Evolutionary conservation across 2,113 vertebrate genomes (phyloP).

Genomic region (Scalopus aquaticus): DNA sequence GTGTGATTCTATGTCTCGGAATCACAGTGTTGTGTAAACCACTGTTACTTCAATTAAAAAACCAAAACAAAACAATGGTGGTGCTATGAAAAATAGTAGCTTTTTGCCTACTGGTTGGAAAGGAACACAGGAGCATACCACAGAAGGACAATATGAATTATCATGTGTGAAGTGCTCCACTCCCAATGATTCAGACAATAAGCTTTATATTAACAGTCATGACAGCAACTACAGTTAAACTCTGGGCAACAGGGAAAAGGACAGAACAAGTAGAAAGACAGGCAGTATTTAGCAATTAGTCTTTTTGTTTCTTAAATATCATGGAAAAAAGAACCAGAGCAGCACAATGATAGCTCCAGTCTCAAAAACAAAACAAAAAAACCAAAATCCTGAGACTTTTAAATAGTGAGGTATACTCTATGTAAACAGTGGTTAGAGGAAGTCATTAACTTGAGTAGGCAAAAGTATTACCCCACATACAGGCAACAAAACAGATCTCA

Average conservation of each 20-base stretch:
- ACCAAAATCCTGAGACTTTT: background rate
- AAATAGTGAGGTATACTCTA: background rate
- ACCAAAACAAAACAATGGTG: background rate
- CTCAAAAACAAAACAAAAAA: conserved; percentile 13
- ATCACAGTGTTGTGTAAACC: too few relatives aligned
- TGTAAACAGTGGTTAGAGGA: background rate
- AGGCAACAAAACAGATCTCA: background rate
- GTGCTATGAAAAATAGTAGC: background rate
- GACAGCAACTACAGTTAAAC: background rate
- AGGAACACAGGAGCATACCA: background rate
- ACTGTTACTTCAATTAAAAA: background rate
- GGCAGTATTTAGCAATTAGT: background rate
- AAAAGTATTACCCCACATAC: background rate
- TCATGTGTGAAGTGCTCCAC: background rate
- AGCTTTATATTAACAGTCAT: background rate
- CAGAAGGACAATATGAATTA: background rate
- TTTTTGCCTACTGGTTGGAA: background rate
- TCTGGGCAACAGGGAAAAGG: background rate
- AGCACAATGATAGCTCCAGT: background rate
- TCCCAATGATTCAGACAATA: background rate
- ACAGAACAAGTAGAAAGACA: background rate
- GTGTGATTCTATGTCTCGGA: too few relatives aligned
- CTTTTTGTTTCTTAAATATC: background rate
- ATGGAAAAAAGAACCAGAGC: background rate
- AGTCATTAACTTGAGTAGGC: background rate